Conservation (phyloP, 30 jellyfish, hydroid and myxozoan species). For the Chrysaora quinquecirrha region DNA sequence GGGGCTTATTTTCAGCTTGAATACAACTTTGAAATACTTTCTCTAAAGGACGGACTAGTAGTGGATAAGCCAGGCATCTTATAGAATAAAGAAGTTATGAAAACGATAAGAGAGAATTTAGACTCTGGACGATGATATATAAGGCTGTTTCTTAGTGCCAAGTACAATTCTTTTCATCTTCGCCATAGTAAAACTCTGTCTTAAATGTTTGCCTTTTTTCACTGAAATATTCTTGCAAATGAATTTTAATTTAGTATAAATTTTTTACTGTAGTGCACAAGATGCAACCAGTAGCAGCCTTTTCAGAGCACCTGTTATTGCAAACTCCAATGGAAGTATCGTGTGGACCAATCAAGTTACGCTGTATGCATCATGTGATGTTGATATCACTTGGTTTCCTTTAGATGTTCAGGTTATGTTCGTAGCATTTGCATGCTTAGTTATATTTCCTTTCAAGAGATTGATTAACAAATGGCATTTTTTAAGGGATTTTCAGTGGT, state of each 20-base stretch:
- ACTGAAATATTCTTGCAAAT: neutral
- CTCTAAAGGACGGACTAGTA: too few relatives aligned
- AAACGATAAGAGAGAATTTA: too few relatives aligned
- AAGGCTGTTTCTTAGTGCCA: neutral
- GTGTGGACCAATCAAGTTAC: constrained; percentile 71
- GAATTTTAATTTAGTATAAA: neutral
- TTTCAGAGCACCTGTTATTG: constrained; percentile 48
- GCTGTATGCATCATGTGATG: constrained; percentile 48
- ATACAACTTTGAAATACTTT: neutral
- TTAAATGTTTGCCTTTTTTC: too few relatives aligned
- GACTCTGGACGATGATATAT: too few relatives aligned
- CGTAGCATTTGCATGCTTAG: too few relatives aligned
- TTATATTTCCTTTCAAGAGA: neutral
- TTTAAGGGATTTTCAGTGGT: too few relatives aligned
- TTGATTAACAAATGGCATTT: neutral
- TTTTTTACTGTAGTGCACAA: constrained; percentile 18
- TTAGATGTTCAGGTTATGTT: constrained; percentile 61
- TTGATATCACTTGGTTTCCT: constrained; percentile 88
- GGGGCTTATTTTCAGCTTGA: too few relatives aligned
- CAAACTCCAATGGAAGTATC: constrained; percentile 8
- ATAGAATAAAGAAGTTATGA: too few relatives aligned
- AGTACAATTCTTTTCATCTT: neutral
- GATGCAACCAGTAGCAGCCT: neutral
- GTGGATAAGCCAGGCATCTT: too few relatives aligned
- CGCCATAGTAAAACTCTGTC: neutral